Percentiles rank a stretch among this genome's conserved stretches.
phyloP scores from a whole-genome alignment of 1,140 invertebrate genomes.

The Temnothorax nylanderi region DNA sequence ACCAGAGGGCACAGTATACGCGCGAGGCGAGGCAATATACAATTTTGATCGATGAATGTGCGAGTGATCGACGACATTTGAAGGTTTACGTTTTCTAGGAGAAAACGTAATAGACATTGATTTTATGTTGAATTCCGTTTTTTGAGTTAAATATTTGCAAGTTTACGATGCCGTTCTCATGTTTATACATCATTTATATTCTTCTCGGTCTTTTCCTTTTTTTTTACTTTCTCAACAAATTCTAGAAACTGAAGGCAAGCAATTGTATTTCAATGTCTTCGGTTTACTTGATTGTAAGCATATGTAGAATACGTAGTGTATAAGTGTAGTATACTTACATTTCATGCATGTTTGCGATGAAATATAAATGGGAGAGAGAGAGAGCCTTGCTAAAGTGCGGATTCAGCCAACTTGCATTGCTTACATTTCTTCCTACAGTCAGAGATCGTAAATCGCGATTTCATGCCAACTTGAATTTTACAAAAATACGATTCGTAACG shows the following conservation, averaged over 20 bases:
- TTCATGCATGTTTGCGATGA: not conserved
- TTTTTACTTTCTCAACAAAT: not conserved
- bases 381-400: not conserved
- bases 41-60: slow-evolving; percentile 54
- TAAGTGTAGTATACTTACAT: not conserved
- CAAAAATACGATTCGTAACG: slow-evolving; percentile 29
- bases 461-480: slow-evolving; percentile 20
- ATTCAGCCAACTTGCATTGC: not conserved
- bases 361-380: slow-evolving; percentile 10
- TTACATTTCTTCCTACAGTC: not conserved
- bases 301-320: not conserved
- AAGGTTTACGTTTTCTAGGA: not conserved
- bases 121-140: slow-evolving; percentile 16
- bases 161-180: not conserved
- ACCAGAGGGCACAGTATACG: not conserved
- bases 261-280: not conserved
- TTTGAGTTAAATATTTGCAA: slow-evolving; percentile 49
- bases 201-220: not conserved
- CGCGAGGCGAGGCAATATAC: not conserved
- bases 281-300: slow-evolving; percentile 13
- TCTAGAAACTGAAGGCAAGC: not conserved
- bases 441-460: slow-evolving; percentile 29
- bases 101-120: slow-evolving; percentile 31
- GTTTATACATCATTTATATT: slow-evolving; percentile 7
- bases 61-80: not conserved